Evolutionary conservation across 1,140 invertebrate species (phyloP), one percentile per base, ranked within the genome.

Genomic region (Diplogasteroides magnus): DNA sequence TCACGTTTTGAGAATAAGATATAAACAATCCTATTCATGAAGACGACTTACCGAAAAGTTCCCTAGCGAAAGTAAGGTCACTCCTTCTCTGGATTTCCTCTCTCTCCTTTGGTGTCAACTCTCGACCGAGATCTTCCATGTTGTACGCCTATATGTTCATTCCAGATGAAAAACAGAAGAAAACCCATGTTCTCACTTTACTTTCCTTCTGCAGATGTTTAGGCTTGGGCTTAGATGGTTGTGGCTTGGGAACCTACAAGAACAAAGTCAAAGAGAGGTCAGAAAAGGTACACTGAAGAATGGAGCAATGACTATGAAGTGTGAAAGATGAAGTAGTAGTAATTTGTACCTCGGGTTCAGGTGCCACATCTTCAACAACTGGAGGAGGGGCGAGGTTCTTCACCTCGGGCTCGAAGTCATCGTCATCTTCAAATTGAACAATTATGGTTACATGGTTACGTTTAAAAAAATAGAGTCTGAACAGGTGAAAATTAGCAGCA

Each of bases 341-440:
- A n/a, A n/a, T 66, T 1, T 31, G 23, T 0, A 62, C 26, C 14
- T 26, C 67, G 32, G 62, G 13, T 61, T 71, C 55, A 15, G 70
- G 59, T 23, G 29, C 69, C 31, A 60, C 64, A 1, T 28, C 48
- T 1, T 29, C 27, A n/a, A 19, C 37, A n/a, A 67, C 65, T 0
- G 70, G 70, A 13, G 25, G 58, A 25, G 69, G 69, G n/a, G 61
- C 60, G 25, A 72, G 32, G 1, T 31, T 59, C 14, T 31, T 59
- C 19, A 72, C 70, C 32, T 72, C 70, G 28, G 70, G 70, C 60
- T 67, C 70, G 58, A 72, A 72, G 26, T 72, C 70, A n/a, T 72
- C 70, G 61, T 72, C 70, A 28, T 72, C 70, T 68, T n/a, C 13
- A 64, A 57, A 31, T 37, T 13, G 32, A 64, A 0, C 14, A 48